Base-by-base conservation (phyloP, 2,888 invertebrate species). In the Pelosia muscerda region DNA sequence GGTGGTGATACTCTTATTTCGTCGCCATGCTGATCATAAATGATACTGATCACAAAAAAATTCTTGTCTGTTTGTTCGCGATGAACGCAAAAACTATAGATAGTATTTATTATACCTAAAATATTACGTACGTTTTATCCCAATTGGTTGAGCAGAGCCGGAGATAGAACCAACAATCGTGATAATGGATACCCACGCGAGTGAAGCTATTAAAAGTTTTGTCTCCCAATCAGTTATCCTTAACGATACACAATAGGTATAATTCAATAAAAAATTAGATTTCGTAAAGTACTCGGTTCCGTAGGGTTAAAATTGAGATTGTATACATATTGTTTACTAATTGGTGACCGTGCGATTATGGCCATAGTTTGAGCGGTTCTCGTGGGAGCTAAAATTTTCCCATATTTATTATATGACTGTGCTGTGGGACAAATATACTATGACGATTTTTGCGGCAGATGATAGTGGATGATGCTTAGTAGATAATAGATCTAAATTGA, bases 271-370 rank as follows among this genome's bases (percentile, higher is more conserved):
- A 23, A 63, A 70, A 71, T 67, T 65, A 62, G 67, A 76, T 73
- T 72, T 66, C 65, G 73, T 64, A 76, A 70, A 74, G 79, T 72
- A 73, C 74, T 65, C 56, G 71, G 73, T 73, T 76, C 70, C 65
- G 62, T 66, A 71, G 73, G 73, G 72, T 76, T 72, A 34, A 59
- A 59, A 19, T 63, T 25, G 26, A 79, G 63, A 76, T 76, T 73
- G 74, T 77, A 72, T 71, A 76, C 71, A 79, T 79, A 78, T 74
- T 79, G 79, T 77, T 76, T 72, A 79, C 68, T 79, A 73, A 79
- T 79, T 76, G 79, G 71, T 76, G 71, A 73, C 75, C 79, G 79
- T 78, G 79, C 78, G 79, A 79, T 77, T 77, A 77, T 76, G 73
- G 69, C 49, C 71, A 74, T 70, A 76, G 67, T 66, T 65, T 55